Evolutionary conservation across 37 sponge, comb jelly and placozoan genomes (phyloP).

Genomic region (Eunapius fragilis): DNA sequence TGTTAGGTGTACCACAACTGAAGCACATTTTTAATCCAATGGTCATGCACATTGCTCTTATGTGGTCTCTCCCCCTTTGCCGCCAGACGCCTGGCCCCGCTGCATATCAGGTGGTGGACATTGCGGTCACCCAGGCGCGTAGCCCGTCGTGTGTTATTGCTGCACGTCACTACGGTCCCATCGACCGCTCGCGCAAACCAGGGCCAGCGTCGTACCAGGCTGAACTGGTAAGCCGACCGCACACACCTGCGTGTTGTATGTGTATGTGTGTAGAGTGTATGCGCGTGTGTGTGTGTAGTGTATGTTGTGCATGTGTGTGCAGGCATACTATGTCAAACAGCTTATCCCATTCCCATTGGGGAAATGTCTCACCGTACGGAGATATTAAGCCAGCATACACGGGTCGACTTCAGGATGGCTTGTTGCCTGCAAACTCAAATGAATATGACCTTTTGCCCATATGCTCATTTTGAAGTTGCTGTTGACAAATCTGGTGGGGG

Average conservation of each 20-base stretch:
- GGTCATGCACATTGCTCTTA: not conserved
- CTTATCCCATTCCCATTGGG: no score
- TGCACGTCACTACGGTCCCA: conserved; percentile 39
- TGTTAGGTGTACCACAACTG: no score
- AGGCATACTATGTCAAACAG: no score
- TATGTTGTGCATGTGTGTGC: not conserved
- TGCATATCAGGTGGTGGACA: conserved; percentile 48
- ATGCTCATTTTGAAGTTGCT: no score
- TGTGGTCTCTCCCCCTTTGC: not conserved
- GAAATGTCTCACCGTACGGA: no score
- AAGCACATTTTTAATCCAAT: not conserved
- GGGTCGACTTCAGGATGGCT: no score
- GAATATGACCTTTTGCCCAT: no score
- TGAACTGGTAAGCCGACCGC: conserved; percentile 79
- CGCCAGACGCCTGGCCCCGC: conserved; percentile 84
- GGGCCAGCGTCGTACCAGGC: conserved; percentile 81
- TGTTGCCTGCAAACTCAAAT: no score
- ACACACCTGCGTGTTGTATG: no score
- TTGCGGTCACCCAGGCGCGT: conserved; percentile 39
- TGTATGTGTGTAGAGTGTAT: not conserved
- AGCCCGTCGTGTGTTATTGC: conserved; percentile 70
- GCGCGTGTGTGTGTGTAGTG: not conserved
- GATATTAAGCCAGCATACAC: no score
- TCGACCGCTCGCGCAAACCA: conserved; percentile 38
- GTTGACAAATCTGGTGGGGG: no score